Percentiles rank a stretch among this genome's conserved stretches.
Conservation (phyloP, 2,888 invertebrate genomes). For the Machimus atricapillus region DNA sequence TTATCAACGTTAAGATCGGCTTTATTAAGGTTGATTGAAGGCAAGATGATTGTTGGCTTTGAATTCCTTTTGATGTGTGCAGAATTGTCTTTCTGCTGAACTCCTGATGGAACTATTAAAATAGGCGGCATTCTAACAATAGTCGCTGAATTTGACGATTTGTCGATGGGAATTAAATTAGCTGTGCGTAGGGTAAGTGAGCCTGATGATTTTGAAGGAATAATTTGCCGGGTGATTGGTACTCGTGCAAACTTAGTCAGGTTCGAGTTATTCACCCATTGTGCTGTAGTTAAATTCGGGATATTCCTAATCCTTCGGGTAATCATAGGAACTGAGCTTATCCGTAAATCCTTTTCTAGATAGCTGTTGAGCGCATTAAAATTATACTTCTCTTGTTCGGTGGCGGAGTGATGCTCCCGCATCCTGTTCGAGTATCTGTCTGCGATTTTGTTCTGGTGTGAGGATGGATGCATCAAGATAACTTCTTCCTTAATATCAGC, state of each 20-base stretch:
- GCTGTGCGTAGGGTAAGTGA: slow-evolving; percentile 21
- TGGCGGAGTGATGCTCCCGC: not conserved
- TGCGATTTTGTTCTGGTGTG: not conserved
- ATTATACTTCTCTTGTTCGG: not conserved
- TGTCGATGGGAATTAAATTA: slow-evolving; percentile 40
- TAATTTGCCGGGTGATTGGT: not conserved
- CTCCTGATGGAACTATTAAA: slow-evolving; percentile 55
- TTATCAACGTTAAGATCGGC: slow-evolving; percentile 51
- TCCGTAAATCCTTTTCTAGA: slow-evolving; percentile 44
- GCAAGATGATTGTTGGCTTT: slow-evolving; percentile 37
- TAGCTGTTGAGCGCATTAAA: not conserved
- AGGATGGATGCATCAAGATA: slow-evolving; percentile 35
- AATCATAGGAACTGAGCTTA: slow-evolving; percentile 45
- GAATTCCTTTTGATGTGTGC: not conserved
- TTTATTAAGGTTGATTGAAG: slow-evolving; percentile 52
- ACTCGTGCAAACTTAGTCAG: not conserved
- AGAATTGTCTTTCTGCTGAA: not conserved
- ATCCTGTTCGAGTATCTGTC: not conserved
- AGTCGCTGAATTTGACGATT: slow-evolving; percentile 51
- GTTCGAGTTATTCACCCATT: not conserved
- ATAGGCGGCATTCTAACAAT: slow-evolving; percentile 58
- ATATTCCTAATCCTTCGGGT: not conserved
- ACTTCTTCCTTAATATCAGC: slow-evolving; percentile 40
- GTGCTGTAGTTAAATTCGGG: not conserved
- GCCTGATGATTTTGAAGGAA: slow-evolving; percentile 36